A percentile compares a stretch with the other conserved stretches of the same genome.
phyloP scores from a whole-genome alignment of 1,140 invertebrate genomes.

The Gonioctena quinquepunctata region DNA sequence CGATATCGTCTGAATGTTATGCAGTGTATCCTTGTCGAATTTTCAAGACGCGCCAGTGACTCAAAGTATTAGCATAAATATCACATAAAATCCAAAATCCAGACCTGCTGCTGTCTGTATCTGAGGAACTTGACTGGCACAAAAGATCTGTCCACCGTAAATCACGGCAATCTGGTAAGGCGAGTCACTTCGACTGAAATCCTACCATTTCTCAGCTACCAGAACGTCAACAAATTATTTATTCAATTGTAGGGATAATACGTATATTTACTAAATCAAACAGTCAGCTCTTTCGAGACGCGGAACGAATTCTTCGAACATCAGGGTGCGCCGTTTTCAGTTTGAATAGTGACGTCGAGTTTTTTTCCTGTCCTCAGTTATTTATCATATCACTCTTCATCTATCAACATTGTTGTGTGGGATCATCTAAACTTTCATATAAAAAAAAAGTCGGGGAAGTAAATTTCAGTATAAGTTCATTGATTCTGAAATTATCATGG shows the following conservation, averaged over 20 bases:
- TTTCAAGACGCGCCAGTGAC: slow-evolving; percentile 20
- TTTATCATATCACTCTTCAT: neutral
- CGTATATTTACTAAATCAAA: slow-evolving; percentile 20
- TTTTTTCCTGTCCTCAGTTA: neutral
- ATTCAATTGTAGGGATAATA: slow-evolving; percentile 17
- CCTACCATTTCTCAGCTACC: slow-evolving; percentile 16
- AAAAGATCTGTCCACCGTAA: slow-evolving; percentile 42
- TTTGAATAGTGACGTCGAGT: neutral
- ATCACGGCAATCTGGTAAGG: slow-evolving; percentile 26
- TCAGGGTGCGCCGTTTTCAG: neutral
- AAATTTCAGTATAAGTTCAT: no score
- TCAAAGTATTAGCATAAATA: slow-evolving; percentile 42
- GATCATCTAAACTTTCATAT: no score
- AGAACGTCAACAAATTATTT: slow-evolving; percentile 21
- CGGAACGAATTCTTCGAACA: neutral
- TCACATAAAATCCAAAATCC: slow-evolving; percentile 42
- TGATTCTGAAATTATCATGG: no score
- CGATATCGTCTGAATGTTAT: no score
- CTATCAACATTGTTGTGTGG: neutral
- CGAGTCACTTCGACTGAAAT: slow-evolving; percentile 14
- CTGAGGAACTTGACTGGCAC: slow-evolving; percentile 42
- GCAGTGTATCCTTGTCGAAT: slow-evolving; percentile 8
- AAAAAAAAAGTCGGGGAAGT: no score
- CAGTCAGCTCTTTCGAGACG: neutral
- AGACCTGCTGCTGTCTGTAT: slow-evolving; percentile 32